Evolutionary conservation across 2,888 invertebrate species (phyloP).

Genomic region (Nomada ruficornis): DNA sequence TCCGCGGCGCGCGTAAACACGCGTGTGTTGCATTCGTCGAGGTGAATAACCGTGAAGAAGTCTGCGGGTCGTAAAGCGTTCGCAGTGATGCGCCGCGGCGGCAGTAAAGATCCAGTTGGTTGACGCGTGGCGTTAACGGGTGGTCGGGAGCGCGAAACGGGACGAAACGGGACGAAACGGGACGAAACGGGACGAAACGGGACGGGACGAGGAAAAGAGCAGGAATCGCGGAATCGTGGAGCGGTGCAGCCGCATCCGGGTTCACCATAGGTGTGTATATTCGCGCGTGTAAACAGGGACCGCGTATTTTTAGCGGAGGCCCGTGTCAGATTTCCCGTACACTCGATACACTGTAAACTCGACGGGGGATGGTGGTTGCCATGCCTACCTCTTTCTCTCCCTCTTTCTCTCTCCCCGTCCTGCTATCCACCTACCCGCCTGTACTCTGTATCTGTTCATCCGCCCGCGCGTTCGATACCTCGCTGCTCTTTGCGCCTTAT

Average conservation of each 20-base stretch:
- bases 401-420: conserved; percentile 27
- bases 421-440: conserved; percentile 28
- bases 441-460: not conserved
- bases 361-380: conserved; percentile 76
- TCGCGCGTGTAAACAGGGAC: conserved; percentile 45
- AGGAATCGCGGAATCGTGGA: conserved; percentile 15
- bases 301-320: conserved; percentile 61
- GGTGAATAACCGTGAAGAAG: conserved; percentile 30
- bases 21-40: not conserved
- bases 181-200: not conserved
- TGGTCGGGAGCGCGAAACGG: not conserved
- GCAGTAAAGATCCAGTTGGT: conserved; percentile 7
- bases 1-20: not conserved
- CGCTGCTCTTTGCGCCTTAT: conserved; percentile 30
- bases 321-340: conserved; percentile 66
- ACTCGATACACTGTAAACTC: conserved; percentile 72
- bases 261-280: conserved; percentile 28
- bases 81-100: not conserved
- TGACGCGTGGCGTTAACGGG: conserved; percentile 38
- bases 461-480: conserved; percentile 71
- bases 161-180: not conserved
- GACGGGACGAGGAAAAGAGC: not conserved
- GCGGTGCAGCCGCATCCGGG: not conserved
- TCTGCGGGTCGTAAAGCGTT: conserved; percentile 14
- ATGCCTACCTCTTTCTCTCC: conserved; percentile 78